Evolutionary conservation across 2,113 vertebrate species (phyloP), one percentile per base, ranked within the genome.

Genomic region (Bucco capensis): DNA sequence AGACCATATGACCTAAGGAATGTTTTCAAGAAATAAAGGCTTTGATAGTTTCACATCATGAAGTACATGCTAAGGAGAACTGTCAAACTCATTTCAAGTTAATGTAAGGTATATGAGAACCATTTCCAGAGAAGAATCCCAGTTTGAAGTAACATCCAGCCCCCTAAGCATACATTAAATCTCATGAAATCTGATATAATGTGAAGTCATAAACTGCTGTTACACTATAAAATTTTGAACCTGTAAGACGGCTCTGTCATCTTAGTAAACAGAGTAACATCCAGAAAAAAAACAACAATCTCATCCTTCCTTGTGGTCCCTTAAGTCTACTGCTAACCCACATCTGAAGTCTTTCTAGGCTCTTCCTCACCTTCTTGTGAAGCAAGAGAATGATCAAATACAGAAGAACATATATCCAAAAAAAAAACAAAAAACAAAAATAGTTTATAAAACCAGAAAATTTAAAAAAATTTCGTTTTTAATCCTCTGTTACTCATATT

Each of bases 1-100:
- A 38, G 12, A 73, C n/a, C 44, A 40, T 8, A 28, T 0, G 1
- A 56, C 23, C 49, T 17, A 75, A 62, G 30, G 0, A 0, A 67
- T 14, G 10, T 67, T 89, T 78, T 85, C n/a, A 81, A 65, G 31
- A 91, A 85, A 85, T 37, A 85, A 79, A 64, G 12, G 18, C 9
- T 42, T 83, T 72, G n/a, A 64, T 19, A 64, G 37, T 24, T 90
- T 70, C 17, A 53, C 42, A 33, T 66, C 24, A 53, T 51, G 13
- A 74, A 85, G 12, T 33, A 28, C 9, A 19, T 31, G 12, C 46
- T 60, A 64, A 64, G 22, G 12, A 69, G 10, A 10, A 58, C 24
- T 66, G 40, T 60, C 38, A 40, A 40, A 47, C 30, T 66, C 37
- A 50, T 75, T 73, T 83, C 56, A 73, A 61, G 5, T 64, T 72